Evolutionary conservation across 2,113 vertebrate genomes (phyloP), one percentile per base, ranked within the genome.

Genomic region (Sebastes schlegelii): DNA sequence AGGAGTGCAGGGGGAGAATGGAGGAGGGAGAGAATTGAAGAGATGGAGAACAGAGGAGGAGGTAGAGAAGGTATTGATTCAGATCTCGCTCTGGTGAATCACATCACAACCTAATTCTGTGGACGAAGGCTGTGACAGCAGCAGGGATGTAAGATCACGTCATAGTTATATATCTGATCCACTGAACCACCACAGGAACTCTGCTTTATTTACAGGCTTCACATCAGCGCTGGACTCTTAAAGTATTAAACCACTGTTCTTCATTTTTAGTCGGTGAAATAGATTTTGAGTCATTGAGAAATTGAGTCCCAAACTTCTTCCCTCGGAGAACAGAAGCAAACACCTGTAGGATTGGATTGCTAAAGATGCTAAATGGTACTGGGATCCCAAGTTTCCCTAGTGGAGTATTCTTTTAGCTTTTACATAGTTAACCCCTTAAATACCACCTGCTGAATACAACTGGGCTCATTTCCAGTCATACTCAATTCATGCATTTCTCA

Each of bases 11-110:
- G 40, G 52, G 10, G 45, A 57, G 55, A 75, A 26, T 19, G 8
- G 45, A 74, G 21, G n/a, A 79, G 52, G 58, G 34, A 86, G 65
- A 77, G 61, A 60, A 85, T 21, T 62, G 81, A 86, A 78, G 75
- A 65, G 80, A 84, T 71, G 80, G 74, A 82, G 54, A 66, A 26
- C 49, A 80, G 81, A 66, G 65, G 69, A 88, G 34, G 69, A 74
- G 48, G 46, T 45, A 74, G 85, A 77, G 82, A 85, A 86, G 86
- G 82, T 90, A 92, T 88, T 54, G 93, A 95, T 94, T 92, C 63
- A 86, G 74, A 91, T 84, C 79, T 84, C 17, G 75, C 70, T 78
- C 83, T 55, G 83, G 77, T 82, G 80, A 90, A 89, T 92, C 89
- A 86, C 91, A 89, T 91, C 87, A 87, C 76, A 88, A 85, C 62